A percentile compares a stretch with the other conserved stretches of the same genome.
phyloP scores from a whole-genome alignment of 2,797 vertebrate genomes.

The Champsocephalus esox region DNA sequence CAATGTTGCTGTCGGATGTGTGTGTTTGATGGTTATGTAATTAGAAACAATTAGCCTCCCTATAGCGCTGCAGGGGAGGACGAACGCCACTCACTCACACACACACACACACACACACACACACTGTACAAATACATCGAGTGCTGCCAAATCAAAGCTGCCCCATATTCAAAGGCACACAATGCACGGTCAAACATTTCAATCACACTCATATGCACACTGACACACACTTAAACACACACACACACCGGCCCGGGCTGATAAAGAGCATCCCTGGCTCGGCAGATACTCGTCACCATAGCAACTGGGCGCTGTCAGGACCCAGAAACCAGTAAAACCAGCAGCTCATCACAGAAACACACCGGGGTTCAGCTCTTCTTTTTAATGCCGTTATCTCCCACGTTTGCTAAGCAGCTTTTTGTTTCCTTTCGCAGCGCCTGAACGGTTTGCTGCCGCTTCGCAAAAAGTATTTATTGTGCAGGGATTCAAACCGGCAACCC shows the following conservation, averaged over 20 bases:
- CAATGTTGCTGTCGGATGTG: conserved; percentile 54
- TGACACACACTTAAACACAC: conserved; percentile 31
- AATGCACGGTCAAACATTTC: conserved; percentile 49
- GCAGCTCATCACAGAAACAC: conserved; percentile 20
- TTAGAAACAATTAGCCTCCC: conserved; percentile 78
- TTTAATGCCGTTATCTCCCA: conserved; percentile 10
- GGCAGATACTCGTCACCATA: conserved; percentile 63
- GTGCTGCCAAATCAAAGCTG: conserved; percentile 46
- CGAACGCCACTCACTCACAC: conserved; percentile 14
- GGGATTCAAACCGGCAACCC: conserved; percentile 7
- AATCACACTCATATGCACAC: conserved; percentile 43
- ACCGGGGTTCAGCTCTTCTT: neutral
- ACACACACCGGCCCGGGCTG: conserved; percentile 61
- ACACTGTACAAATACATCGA: conserved; percentile 22
- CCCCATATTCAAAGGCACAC: conserved; percentile 54
- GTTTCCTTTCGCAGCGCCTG: conserved; percentile 1
- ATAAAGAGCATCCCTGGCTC: conserved; percentile 68
- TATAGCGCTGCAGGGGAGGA: conserved; percentile 46
- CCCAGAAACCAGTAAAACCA: conserved; percentile 55
- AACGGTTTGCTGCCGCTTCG: neutral
- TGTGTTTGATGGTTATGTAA: conserved; percentile 71
- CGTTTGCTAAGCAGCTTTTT: neutral
- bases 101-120: conserved; percentile 21
- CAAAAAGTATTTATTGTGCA: neutral
- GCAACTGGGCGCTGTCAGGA: conserved; percentile 48